These are phyloP conservation scores for Pterocles burchelli DNA, from an alignment of 2,113 vertebrate species.

Conservation along the genomic window DNA sequence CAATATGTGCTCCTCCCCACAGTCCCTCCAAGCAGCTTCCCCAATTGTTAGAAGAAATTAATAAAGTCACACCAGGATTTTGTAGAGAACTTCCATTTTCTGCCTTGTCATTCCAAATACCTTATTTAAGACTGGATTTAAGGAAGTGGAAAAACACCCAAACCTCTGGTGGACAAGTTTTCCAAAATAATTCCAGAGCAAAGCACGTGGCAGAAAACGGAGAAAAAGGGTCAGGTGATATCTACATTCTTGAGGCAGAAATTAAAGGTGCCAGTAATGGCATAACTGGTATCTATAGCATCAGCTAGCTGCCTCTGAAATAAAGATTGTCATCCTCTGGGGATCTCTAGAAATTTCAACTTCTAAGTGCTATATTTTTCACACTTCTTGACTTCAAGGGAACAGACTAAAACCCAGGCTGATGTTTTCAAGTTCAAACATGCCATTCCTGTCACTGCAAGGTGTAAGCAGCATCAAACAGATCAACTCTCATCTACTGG, in stretches of 20 bases:
- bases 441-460: background rate
- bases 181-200: background rate
- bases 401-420: background rate
- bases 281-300: background rate
- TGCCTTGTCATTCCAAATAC: background rate
- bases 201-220: background rate
- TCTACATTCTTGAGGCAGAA: background rate
- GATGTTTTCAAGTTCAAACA: constrained; percentile 58
- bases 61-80: background rate
- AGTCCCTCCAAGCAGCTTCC: background rate
- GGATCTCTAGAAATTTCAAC: background rate
- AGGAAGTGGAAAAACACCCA: background rate
- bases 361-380: constrained; percentile 30
- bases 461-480: constrained; percentile 10
- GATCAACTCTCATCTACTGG: background rate
- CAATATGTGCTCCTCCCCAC: background rate
- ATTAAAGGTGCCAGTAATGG: background rate
- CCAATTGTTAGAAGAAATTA: background rate
- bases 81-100: background rate
- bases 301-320: background rate
- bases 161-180: background rate
- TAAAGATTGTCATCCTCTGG: background rate
- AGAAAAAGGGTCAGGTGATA: background rate
- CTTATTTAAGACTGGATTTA: background rate
- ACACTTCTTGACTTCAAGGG: constrained; percentile 37